Conservation (phyloP, 2,797 vertebrate genomes). For the Muscicapa striata region DNA sequence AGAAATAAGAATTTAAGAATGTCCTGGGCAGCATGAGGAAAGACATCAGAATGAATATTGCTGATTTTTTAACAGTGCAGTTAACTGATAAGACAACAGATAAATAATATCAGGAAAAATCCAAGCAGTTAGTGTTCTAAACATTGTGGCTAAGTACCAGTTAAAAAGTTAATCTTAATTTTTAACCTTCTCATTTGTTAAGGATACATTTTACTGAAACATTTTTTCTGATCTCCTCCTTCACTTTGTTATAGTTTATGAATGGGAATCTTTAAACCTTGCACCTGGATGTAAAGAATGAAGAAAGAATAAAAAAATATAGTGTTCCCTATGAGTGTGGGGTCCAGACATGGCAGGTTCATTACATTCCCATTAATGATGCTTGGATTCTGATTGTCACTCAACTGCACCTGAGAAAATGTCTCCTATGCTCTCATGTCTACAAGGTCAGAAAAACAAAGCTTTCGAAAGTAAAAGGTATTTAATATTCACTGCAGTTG, state of each 20-base stretch:
- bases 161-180: not conserved
- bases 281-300: not conserved
- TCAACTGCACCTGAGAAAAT: not conserved
- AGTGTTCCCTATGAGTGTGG: not conserved
- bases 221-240: not conserved
- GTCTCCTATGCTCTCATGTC: accelerated
- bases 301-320: not conserved
- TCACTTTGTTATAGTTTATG: not conserved
- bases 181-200: not conserved
- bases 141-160: not conserved
- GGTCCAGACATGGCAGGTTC: not conserved
- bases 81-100: not conserved
- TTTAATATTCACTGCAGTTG: not conserved
- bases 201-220: not conserved
- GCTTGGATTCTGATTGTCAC: not conserved
- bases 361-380: not conserved
- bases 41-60: not conserved
- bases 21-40: not conserved
- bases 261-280: not conserved
- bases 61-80: not conserved
- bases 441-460: not conserved
- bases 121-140: not conserved
- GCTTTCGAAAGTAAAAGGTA: not conserved
- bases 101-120: not conserved
- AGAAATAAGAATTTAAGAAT: not conserved